These are phyloP conservation scores for Gobiocypris rarus DNA, from an alignment of 2,113 vertebrate genomes.

Conservation along the genomic window DNA sequence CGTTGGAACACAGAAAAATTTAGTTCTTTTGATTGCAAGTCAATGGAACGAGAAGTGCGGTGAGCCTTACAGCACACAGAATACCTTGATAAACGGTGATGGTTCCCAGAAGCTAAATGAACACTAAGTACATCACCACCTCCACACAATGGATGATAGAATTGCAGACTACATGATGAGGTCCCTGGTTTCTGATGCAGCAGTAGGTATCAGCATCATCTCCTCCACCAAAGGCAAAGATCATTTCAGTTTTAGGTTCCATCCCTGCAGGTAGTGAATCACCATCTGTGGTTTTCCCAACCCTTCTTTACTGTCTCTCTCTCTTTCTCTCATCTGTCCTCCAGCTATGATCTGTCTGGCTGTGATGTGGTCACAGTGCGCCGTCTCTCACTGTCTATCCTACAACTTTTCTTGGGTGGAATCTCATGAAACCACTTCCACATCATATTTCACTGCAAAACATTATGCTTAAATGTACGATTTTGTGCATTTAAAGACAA, in stretches of 20 bases:
- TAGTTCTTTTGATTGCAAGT: too few relatives aligned
- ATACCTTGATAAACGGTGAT: not conserved
- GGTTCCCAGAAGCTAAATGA: not conserved
- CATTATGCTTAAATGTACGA: not conserved
- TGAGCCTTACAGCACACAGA: not conserved
- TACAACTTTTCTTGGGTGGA: not conserved
- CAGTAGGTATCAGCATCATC: slow-evolving; percentile 1
- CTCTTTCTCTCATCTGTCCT: slow-evolving; percentile 25
- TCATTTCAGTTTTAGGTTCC: slow-evolving; percentile 20
- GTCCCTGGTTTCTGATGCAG: not conserved
- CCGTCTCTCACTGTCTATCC: slow-evolving; percentile 4
- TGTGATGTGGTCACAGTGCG: slow-evolving; percentile 17
- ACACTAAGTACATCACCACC: not conserved
- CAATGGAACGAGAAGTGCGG: too few relatives aligned
- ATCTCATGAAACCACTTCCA: not conserved
- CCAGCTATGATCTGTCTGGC: slow-evolving; percentile 26
- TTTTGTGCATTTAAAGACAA: not conserved
- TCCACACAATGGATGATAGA: not conserved
- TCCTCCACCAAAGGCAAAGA: not conserved
- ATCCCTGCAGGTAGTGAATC: slow-evolving; percentile 5
- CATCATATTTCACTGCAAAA: not conserved
- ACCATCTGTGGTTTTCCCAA: slow-evolving; percentile 29
- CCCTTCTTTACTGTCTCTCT: not conserved
- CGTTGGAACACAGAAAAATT: too few relatives aligned
- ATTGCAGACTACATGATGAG: not conserved